Conservation (phyloP, 2,888 invertebrate species). For the Nomada ruficornis region DNA sequence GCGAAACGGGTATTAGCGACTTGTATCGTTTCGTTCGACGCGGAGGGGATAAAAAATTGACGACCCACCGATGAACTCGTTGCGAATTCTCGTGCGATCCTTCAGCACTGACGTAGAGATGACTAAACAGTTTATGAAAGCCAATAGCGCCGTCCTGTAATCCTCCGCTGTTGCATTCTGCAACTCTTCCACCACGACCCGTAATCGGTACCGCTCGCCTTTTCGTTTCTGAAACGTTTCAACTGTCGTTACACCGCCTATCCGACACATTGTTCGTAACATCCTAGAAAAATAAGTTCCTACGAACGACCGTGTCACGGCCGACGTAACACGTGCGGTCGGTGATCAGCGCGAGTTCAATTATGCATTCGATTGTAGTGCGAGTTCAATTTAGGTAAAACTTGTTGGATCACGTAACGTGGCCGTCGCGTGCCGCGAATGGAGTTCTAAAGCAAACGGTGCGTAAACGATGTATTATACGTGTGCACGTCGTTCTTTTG, state of each 20-base stretch:
- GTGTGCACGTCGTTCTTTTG: conserved; percentile 48
- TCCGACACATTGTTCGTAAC: too few relatives aligned
- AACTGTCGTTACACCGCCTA: not conserved
- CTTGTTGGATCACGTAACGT: not conserved
- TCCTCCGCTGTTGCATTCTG: conserved; percentile 92
- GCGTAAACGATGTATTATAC: not conserved
- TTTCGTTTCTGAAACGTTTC: conserved; percentile 89
- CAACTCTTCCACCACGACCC: conserved; percentile 94
- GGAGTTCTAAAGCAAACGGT: not conserved
- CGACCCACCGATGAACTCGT: conserved; percentile 95
- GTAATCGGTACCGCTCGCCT: conserved; percentile 94
- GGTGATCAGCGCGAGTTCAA: too few relatives aligned
- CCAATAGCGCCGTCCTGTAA: conserved; percentile 96
- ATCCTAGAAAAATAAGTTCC: too few relatives aligned
- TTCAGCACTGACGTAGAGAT: conserved; percentile 94
- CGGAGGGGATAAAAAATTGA: not conserved
- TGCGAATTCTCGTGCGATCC: conserved; percentile 94
- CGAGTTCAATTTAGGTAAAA: too few relatives aligned
- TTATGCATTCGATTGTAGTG: too few relatives aligned
- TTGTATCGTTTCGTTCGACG: not conserved
- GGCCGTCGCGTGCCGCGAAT: not conserved
- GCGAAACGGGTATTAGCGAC: conserved; percentile 49
- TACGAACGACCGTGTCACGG: too few relatives aligned
- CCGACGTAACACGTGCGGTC: too few relatives aligned
- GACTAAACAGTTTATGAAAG: conserved; percentile 98